These are phyloP conservation scores for Oophaga pumilio DNA, from an alignment of 2,113 vertebrate genomes.

Conservation along the genomic window DNA sequence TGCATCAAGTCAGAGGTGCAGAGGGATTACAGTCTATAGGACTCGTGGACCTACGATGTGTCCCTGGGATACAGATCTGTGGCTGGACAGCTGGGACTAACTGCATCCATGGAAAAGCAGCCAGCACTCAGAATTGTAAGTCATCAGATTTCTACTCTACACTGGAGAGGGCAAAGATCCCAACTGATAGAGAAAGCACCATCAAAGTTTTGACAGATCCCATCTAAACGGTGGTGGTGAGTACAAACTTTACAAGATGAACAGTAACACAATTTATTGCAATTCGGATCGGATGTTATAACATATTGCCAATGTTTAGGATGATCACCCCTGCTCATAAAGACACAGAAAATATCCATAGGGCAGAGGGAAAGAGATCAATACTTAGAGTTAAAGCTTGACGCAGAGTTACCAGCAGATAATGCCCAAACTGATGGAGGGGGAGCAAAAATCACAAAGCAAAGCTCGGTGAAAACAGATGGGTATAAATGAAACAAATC, in stretches of 20 bases:
- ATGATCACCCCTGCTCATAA: neutral
- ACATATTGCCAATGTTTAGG: neutral
- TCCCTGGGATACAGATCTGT: neutral
- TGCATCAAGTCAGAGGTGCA: conserved; percentile 55
- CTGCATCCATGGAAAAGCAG: neutral
- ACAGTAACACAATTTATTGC: neutral
- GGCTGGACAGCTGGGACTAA: neutral
- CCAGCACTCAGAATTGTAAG: neutral
- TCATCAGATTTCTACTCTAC: neutral
- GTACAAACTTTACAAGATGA: neutral
- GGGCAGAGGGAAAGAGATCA: neutral
- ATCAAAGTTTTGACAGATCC: neutral
- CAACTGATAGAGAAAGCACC: neutral
- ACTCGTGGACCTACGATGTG: conserved; percentile 1
- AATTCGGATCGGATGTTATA: neutral
- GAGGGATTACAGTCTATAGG: conserved; percentile 52
- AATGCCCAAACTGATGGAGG: conserved; percentile 11
- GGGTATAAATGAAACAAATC: conserved; percentile 53
- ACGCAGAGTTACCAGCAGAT: conserved; percentile 28
- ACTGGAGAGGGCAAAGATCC: neutral
- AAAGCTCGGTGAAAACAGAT: conserved; percentile 45
- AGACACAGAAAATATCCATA: neutral
- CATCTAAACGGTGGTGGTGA: neutral
- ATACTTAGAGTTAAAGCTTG: conserved; percentile 17
- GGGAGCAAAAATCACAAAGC: conserved; percentile 7